Evolutionary conservation across 2,113 vertebrate genomes (phyloP), one percentile per base, ranked within the genome.

Genomic region (Trogon melanurus): DNA sequence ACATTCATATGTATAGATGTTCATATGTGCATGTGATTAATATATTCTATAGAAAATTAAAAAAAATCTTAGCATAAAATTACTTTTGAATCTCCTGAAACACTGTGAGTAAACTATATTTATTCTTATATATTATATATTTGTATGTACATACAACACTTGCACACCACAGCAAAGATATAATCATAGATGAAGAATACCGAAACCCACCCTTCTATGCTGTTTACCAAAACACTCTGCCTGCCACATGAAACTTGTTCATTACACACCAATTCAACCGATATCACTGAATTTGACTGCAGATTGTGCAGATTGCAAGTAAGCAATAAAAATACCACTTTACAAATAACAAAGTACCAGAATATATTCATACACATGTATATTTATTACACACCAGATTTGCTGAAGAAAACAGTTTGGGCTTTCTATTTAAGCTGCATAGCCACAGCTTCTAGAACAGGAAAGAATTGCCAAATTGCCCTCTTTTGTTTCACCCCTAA

Each of bases 11-110:
- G 58, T 22, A 51, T 2, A 64, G 7, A 34, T 15, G 10, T 8
- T 65, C 8, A 9, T 27, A 57, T 0, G 0, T n/a, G 11, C 2
- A 60, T 0, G 0, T 14, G n/a, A 90, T 54, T 65, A 90, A 76
- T 30, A 9, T 8, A 20, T 66, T 70, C 64, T 21, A 62, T 27
- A 82, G 47, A 51, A 53, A 36, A 47, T 29, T 6, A n/a, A 75
- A 84, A 54, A 57, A 34, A 22, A 34, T 9, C 29, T 21, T 41
- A 16, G 21, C 13, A 15, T 36, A 51, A 29, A 41, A 64, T 38
- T 27, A 72, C 8, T 82, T 53, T 44, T 1, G 3, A 34, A 85
- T 19, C 48, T 53, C 72, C 26, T n/a, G 14, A 67, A 90, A 72
- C 34, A 67, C 4, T 10, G 48, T 22, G 18, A 65, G 54, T 16